Base-by-base conservation (phyloP, 64 coral and sea anemone genomes). In the Actinia tenebrosa region DNA sequence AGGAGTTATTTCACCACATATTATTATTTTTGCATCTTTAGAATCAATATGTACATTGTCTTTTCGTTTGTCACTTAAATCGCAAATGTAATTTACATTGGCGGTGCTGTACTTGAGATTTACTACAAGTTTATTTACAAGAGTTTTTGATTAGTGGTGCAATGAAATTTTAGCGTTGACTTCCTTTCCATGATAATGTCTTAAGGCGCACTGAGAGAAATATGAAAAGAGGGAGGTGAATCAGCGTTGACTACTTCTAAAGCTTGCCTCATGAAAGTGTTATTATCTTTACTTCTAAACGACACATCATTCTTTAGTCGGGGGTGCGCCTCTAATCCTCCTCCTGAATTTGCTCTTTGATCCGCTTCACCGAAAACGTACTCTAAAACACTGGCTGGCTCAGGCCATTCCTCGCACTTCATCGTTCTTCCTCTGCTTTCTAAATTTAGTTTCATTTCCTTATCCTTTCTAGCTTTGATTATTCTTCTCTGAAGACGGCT, bases 51-150 rank as follows among this genome's bases (percentile, higher is more conserved):
- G 30, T 3, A 91, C 3, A 62, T 77, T 89, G 78, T 88, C 47
- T 3, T 66, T 22, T 16, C 20, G 30, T 30, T 77, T 78, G 55
- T 86, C 78, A 8, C 71, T n/a, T 25, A 53, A 56, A 45, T 91
- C 87, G 11, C 84, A 71, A 37, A 91, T 22, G 20, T 85, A 44
- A 86, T 89, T 95, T 3, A 95, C 83, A 47, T 86, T 88, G 80
- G 85, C 89, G 11, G 93, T 91, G 13, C 86, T 88, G 89, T 89
- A 95, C 19, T 95, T 89, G 88, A 88, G 59, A 81, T 94, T 94
- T 4, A 88, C 52, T 2, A 91, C 82, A 19, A 91, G 77, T 10
- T 91, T 84, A 27, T 56, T 81, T 2, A 85, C 86, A 37, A 37
- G 30, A 1, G 30, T 37, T 37, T 54, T 22, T 50, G 4, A 47